These are phyloP conservation scores for Papilio dardanus DNA, from an alignment of 1,140 invertebrate genomes.

Conservation along the genomic window DNA sequence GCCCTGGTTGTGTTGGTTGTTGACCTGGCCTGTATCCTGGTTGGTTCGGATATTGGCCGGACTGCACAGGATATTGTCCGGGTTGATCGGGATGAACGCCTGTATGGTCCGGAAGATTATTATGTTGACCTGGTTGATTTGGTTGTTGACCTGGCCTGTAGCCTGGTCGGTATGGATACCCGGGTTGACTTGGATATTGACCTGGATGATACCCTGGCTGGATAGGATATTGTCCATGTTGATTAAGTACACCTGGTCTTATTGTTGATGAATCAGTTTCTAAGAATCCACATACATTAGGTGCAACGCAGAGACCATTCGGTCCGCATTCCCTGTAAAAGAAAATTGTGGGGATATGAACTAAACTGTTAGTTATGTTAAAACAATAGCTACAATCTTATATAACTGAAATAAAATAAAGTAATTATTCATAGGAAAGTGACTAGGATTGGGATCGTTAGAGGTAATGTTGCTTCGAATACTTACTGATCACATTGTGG, in stretches of 20 bases:
- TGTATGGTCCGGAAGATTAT: constrained; percentile 25
- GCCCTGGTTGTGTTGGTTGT: constrained; percentile 30
- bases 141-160: constrained; percentile 41
- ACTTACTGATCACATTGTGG: constrained; percentile 79
- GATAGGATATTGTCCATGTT: constrained; percentile 27
- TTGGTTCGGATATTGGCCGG: constrained; percentile 36
- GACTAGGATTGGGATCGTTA: background rate
- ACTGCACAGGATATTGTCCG: constrained; percentile 34
- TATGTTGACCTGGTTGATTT: constrained; percentile 26
- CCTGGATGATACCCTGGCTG: constrained; percentile 36
- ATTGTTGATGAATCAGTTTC: constrained; percentile 30
- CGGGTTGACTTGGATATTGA: constrained; percentile 38
- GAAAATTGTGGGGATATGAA: too few relatives aligned
- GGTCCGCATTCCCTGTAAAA: constrained; percentile 73
- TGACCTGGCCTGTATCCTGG: constrained; percentile 35
- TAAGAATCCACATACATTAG: constrained; percentile 79
- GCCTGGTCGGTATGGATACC: constrained; percentile 38
- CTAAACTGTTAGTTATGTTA: too few relatives aligned
- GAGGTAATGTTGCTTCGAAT: background rate
- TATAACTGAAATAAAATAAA: too few relatives aligned
- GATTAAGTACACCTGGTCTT: constrained; percentile 31
- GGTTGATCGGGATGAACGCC: constrained; percentile 17
- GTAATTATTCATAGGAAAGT: too few relatives aligned
- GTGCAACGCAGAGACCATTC: constrained; percentile 81
- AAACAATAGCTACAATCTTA: too few relatives aligned